phyloP scores from a whole-genome alignment of 2,888 invertebrate species.

The Nomada hirtipes region DNA sequence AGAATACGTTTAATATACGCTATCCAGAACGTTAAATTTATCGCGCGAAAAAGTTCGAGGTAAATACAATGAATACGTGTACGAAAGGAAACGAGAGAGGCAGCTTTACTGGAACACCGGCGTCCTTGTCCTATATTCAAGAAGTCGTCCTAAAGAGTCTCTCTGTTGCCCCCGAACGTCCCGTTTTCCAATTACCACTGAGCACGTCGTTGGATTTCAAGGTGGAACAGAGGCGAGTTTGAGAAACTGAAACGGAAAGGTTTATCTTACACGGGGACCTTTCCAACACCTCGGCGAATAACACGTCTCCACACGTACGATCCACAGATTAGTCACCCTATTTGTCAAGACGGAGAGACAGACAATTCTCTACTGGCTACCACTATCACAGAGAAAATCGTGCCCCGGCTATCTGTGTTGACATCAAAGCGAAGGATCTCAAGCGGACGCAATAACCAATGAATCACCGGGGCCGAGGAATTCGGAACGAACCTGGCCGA shows the following conservation, averaged over 20 bases:
- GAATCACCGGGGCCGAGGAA: slow-evolving; percentile 30
- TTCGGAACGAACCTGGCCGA: slow-evolving; percentile 33
- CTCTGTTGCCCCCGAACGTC: slow-evolving; percentile 7
- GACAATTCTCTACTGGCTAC: no score
- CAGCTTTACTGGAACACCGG: slow-evolving; percentile 18
- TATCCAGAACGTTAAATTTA: neutral
- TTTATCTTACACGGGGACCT: neutral
- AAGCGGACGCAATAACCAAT: slow-evolving; percentile 30
- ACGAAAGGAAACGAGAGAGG: slow-evolving; percentile 2
- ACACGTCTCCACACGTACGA: neutral
- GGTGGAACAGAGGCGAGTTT: neutral
- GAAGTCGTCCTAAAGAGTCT: neutral
- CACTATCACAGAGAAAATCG: neutral
- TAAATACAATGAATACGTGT: neutral
- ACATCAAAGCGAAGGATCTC: slow-evolving; percentile 18
- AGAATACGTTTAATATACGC: no score
- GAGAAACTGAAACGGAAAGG: neutral
- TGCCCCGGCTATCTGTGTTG: neutral
- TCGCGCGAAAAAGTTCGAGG: neutral
- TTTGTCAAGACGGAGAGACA: no score
- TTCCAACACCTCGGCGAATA: neutral
- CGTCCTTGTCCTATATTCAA: slow-evolving; percentile 40
- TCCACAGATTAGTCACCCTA: neutral
- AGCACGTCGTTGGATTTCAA: neutral
- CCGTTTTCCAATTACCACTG: slow-evolving; percentile 30